phyloP scores from a whole-genome alignment of 2,113 vertebrate genomes.

The Callipepla californica region DNA sequence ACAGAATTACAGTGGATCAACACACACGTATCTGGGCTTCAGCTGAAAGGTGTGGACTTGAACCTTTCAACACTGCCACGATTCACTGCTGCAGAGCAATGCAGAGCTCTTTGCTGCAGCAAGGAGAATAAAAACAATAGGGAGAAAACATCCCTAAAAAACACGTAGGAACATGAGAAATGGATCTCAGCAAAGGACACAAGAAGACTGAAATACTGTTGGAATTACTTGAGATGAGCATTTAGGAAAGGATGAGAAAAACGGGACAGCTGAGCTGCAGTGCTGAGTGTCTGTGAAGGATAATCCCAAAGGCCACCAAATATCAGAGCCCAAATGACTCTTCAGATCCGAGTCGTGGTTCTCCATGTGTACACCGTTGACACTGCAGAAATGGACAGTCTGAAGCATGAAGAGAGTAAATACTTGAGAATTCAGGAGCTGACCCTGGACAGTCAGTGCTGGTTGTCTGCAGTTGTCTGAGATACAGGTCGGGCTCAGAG shows the following conservation, averaged over 20 bases:
- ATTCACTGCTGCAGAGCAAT: not conserved
- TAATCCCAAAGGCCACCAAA: not conserved
- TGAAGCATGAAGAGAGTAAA: not conserved
- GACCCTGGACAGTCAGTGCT: not conserved
- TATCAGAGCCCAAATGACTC: not conserved
- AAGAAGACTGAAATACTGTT: not conserved
- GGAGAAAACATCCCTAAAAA: not conserved
- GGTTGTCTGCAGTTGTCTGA: not conserved
- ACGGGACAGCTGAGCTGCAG: accelerated
- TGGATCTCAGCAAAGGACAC: not conserved
- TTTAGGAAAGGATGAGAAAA: not conserved
- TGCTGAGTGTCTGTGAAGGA: not conserved
- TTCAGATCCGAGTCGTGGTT: not conserved
- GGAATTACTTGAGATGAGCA: not conserved
- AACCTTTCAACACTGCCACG: not conserved
- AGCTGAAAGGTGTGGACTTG: not conserved
- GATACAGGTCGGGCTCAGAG: not conserved
- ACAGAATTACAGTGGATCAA: not conserved
- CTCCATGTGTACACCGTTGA: not conserved
- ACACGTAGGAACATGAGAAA: not conserved
- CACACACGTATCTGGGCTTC: not conserved
- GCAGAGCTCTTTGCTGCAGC: not conserved
- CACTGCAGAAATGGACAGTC: not conserved
- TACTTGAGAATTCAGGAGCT: not conserved
- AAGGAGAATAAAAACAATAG: not conserved